These are phyloP conservation scores for Tachina grossa DNA, from an alignment of 2,888 invertebrate genomes.

Conservation along the genomic window DNA sequence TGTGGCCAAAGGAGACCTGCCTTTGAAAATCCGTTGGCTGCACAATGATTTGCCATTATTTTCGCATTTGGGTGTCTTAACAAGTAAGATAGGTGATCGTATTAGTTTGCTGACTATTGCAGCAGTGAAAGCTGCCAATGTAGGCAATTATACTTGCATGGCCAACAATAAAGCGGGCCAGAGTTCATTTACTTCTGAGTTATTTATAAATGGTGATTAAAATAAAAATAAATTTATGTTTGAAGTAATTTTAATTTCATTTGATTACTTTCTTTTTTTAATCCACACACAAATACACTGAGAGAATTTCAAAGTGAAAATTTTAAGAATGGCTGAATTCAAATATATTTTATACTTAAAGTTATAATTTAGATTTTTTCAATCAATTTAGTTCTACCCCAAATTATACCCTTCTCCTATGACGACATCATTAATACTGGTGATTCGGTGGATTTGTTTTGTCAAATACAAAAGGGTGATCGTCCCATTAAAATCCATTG, in stretches of 20 bases:
- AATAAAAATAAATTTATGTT: background rate
- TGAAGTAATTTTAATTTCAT: background rate
- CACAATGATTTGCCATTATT: conserved; percentile 80
- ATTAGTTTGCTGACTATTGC: conserved; percentile 88
- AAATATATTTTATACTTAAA: background rate
- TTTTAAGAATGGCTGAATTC: conserved; percentile 16
- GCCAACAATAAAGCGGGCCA: conserved; percentile 86
- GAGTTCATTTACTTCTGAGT: conserved; percentile 85
- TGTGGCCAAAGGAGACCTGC: conserved; percentile 86
- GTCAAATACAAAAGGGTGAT: conserved; percentile 89
- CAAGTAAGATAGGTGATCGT: conserved; percentile 86
- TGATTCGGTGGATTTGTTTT: conserved; percentile 88
- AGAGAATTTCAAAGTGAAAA: background rate
- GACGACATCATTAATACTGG: conserved; percentile 88
- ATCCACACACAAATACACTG: conserved; percentile 32
- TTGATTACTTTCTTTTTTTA: conserved; percentile 1
- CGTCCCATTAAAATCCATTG: conserved; percentile 87
- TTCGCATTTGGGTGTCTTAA: conserved; percentile 85
- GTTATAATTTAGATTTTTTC: conserved; percentile 49
- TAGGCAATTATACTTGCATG: conserved; percentile 88
- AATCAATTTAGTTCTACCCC: conserved; percentile 86
- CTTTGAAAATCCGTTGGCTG: conserved; percentile 87
- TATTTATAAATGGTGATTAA: conserved; percentile 86
- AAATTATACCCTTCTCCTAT: conserved; percentile 90
- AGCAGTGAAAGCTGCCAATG: conserved; percentile 87